Base-by-base conservation (phyloP, 2,888 invertebrate species). In the Steinernema hermaphroditum region DNA sequence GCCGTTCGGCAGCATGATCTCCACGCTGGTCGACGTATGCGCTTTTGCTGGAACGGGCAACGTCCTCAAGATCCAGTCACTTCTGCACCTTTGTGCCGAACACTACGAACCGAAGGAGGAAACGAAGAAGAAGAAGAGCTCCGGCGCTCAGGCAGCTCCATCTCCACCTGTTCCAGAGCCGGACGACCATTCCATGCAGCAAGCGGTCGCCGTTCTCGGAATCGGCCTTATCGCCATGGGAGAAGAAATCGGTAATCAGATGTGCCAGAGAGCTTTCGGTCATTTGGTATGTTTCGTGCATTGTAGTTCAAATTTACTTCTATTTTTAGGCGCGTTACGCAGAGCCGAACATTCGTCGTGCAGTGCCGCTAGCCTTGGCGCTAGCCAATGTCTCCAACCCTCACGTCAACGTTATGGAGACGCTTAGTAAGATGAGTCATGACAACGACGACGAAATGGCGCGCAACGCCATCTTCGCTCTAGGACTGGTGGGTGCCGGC, bases 31-130 rank as follows among this genome's bases (percentile, higher is more conserved):
- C 2, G 96, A 97, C 81, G 94, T 96, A 87, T 98, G 97, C 88
- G 96, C 97, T 8, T 99, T 96, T 88, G 98, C 98, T 0, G 98
- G 90, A 73, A 97, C 98, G 71, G 98, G 98, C 8, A 96, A 99
- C 89, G 98, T 98, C n/a, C 90, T 99, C 8, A 95, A 97, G 88
- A 93, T 98, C 71, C 98, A 99, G 87, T 92, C 94, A 87, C 90
- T 99, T 86, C 89, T 98, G 75, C 97, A 98, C 87, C 93, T 97
- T 83, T 97, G 98, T 88, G 95, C 96, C 27, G 96, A 98, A 87
- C 97, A 98, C 88, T 62, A 62, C n/a, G 62, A 62, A 29, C 16
- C 16, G 1, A 62, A 62, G 32, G 62, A 62, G 34, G 62, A 62
- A 27, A 2, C 54, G 16, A 62, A 62, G 62, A 62, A 62, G 62